These are phyloP conservation scores for Mixornis gularis DNA, from an alignment of 2,113 vertebrate genomes.

Conservation along the genomic window DNA sequence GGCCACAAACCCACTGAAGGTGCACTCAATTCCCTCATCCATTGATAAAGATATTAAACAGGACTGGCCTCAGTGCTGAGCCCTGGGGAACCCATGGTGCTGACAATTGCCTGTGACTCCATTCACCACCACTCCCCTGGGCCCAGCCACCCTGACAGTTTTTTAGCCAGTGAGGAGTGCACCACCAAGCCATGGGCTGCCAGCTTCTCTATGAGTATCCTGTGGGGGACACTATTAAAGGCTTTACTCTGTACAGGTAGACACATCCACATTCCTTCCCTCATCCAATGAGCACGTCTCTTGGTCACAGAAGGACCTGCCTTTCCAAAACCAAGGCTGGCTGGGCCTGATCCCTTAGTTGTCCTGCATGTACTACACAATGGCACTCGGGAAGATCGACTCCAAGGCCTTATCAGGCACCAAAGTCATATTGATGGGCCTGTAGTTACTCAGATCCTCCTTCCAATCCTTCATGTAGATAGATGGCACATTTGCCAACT, in stretches of 20 bases:
- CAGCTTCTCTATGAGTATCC: neutral
- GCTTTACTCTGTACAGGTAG: neutral
- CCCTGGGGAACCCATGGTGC: neutral
- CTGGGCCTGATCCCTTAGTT: neutral
- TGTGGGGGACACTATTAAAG: neutral
- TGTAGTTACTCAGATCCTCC: neutral
- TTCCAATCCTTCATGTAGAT: neutral
- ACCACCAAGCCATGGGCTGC: neutral
- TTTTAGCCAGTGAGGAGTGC: neutral
- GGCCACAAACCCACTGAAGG: neutral
- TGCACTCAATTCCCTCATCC: fast-evolving
- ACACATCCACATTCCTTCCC: neutral
- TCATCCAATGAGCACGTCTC: neutral
- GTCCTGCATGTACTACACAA: neutral
- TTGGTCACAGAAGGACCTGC: neutral
- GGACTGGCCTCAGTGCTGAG: neutral
- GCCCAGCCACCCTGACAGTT: neutral
- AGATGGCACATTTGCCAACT: neutral
- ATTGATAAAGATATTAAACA: neutral
- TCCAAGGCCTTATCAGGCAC: neutral
- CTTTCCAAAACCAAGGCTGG: neutral
- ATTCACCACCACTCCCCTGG: neutral
- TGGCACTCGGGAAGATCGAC: too few species aligned
- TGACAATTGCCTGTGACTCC: neutral
- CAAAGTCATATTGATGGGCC: neutral